Evolutionary conservation across 2,113 vertebrate species (phyloP), one percentile per base, ranked within the genome.

Genomic region (Anguilla rostrata): DNA sequence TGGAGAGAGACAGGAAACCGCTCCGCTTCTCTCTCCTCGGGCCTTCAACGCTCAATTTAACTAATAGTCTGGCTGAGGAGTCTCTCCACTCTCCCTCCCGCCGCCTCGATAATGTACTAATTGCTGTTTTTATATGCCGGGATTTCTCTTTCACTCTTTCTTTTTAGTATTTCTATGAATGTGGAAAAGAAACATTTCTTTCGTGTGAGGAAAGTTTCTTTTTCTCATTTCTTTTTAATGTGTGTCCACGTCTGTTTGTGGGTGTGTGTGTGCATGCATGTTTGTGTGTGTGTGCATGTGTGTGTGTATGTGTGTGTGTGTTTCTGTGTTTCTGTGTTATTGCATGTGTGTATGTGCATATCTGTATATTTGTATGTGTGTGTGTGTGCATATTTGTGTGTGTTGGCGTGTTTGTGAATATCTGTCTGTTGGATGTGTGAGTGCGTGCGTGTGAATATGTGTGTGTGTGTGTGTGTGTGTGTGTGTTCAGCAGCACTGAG

Each of bases 381-480:
- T 63, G 40, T 39, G 0, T 0, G 8, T 14, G 12, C 34, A 34
- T 34, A 34, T 53, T 9, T 87, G 86, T 83, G 29, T 88, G 85
- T 87, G 81, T 86, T 34, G 83, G 0, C 1, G 0, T 87, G 84
- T 90, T 83, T 90, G 60, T 82, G 39, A 85, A 34, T 80, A 20
- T 46, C 5, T 46, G 43, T 46, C 5, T 46, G 43, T 8, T 60
- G 12, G 2, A 18, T 71, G 26, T 71, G 63, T 71, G 63, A 29
- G n/a, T 63, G 20, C 66, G n/a, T 75, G 46, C 71, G 43, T 83
- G 80, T 16, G 34, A 11, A 40, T n/a, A 39, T 4, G 0, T 29
- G 75, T 34, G 16, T 39, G 34, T 34, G 79, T 81, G 20, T 79
- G n/a, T 79, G 0, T 1, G 1, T 87, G 84, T 90, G 85, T 90